A percentile compares a stretch with the other conserved stretches of the same genome.
Evolutionary conservation across 2,888 invertebrate species (phyloP).

Genomic region (Campaea margaritaria): DNA sequence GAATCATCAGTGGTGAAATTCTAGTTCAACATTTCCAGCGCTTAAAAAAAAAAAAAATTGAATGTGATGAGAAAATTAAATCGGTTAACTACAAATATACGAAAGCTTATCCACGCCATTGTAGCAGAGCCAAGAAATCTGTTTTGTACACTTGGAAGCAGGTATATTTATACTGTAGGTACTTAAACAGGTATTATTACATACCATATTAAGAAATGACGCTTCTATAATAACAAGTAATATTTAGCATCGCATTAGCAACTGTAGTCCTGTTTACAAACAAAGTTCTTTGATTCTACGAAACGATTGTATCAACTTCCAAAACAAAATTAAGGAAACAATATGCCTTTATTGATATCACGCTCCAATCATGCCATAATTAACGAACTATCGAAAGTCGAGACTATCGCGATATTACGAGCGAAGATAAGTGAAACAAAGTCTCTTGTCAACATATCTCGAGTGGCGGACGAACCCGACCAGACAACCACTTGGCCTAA

Average conservation of each 20-base stretch:
- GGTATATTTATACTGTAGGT: too few species aligned
- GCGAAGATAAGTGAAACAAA: conserved; percentile 28
- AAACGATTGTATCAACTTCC: conserved; percentile 2
- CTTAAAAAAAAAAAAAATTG: too few species aligned
- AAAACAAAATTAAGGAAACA: conserved; percentile 19
- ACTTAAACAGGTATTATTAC: too few species aligned
- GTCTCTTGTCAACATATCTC: conserved; percentile 37
- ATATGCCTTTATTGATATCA: conserved; percentile 7
- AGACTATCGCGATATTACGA: conserved; percentile 23
- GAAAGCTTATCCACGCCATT: too few species aligned
- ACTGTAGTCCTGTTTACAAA: conserved; percentile 2
- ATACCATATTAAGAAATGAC: not conserved
- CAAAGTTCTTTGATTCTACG: not conserved
- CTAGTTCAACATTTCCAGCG: too few species aligned
- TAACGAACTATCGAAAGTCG: conserved; percentile 11
- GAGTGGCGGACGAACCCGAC: conserved; percentile 19
- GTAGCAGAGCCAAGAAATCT: too few species aligned
- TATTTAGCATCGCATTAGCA: not conserved
- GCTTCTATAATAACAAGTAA: not conserved
- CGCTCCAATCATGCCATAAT: conserved; percentile 2
- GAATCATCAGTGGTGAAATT: too few species aligned
- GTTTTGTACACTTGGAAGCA: too few species aligned
- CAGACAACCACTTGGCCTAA: conserved; percentile 35
- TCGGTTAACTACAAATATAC: too few species aligned
- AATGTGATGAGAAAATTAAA: too few species aligned